These are phyloP conservation scores for Rhinolophus sinicus DNA, from an alignment of 2,113 vertebrate genomes.

Conservation along the genomic window DNA sequence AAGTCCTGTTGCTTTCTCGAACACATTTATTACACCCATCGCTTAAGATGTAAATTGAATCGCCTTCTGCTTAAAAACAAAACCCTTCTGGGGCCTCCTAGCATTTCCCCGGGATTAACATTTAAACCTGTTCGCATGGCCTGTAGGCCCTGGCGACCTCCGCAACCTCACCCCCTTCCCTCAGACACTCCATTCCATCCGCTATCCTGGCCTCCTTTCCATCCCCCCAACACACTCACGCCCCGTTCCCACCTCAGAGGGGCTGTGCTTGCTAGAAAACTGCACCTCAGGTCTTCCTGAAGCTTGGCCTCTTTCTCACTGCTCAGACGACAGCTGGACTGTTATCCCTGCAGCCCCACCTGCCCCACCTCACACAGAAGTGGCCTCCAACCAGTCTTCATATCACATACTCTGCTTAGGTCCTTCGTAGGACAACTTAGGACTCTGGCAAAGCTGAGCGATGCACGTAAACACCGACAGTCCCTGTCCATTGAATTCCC, in stretches of 20 bases:
- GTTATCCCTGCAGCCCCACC: accelerated
- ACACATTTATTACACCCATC: accelerated
- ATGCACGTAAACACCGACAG: accelerated
- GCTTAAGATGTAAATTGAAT: neutral
- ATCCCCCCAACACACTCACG: neutral
- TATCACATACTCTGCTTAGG: neutral
- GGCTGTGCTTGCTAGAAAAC: accelerated
- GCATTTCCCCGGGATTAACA: neutral
- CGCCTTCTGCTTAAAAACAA: neutral
- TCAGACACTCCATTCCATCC: neutral
- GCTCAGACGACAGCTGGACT: neutral
- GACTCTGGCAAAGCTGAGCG: neutral
- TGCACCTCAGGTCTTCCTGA: accelerated
- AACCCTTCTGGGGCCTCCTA: neutral
- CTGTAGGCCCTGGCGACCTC: neutral
- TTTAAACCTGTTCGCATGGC: neutral
- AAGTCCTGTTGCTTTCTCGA: neutral
- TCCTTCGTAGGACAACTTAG: neutral
- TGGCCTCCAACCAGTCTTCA: accelerated
- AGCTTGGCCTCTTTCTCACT: neutral
- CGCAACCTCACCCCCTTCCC: neutral
- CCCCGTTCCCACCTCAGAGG: neutral
- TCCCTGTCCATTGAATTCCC: neutral
- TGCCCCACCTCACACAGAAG: neutral
- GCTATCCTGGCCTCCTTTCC: no score